Conservation (phyloP, 2,797 vertebrate genomes). For the Uromys caudimaculatus region DNA sequence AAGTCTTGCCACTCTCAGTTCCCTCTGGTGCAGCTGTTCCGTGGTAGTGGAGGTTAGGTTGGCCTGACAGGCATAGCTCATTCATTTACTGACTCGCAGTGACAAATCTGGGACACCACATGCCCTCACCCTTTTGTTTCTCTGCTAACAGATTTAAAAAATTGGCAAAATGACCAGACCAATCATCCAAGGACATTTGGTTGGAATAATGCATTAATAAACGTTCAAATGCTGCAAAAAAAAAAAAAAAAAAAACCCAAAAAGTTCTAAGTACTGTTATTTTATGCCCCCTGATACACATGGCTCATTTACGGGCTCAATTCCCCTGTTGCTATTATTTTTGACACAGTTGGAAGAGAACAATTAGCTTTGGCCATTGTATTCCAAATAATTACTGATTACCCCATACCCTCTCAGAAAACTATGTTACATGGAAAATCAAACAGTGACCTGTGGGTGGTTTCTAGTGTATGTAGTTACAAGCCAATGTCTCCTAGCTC, state of each 20-base stretch:
- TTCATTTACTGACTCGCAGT: not conserved
- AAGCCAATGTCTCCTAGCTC: not conserved
- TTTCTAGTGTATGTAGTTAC: slow-evolving; percentile 51
- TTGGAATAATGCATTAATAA: slow-evolving; percentile 31
- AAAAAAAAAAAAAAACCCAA: not conserved
- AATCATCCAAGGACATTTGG: not conserved
- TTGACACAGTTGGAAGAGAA: slow-evolving; percentile 68
- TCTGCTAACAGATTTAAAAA: not conserved
- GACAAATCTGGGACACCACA: not conserved
- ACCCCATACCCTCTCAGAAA: slow-evolving; percentile 10
- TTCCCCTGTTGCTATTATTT: slow-evolving; percentile 13
- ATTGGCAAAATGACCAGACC: slow-evolving; percentile 28
- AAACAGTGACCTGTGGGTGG: slow-evolving; percentile 43
- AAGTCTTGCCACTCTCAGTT: not conserved
- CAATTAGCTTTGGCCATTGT: slow-evolving; percentile 61
- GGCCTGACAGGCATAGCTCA: not conserved
- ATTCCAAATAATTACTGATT: slow-evolving; percentile 76
- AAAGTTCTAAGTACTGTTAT: slow-evolving; percentile 15
- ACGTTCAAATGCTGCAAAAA: slow-evolving; percentile 9
- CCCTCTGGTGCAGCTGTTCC: not conserved
- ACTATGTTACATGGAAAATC: slow-evolving; percentile 41
- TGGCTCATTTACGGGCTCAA: slow-evolving; percentile 23
- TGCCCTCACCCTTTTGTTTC: not conserved
- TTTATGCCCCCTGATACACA: slow-evolving; percentile 43
- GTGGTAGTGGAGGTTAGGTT: not conserved